These are phyloP conservation scores for Onychostoma macrolepis DNA, from an alignment of 2,113 vertebrate genomes.

Conservation along the genomic window DNA sequence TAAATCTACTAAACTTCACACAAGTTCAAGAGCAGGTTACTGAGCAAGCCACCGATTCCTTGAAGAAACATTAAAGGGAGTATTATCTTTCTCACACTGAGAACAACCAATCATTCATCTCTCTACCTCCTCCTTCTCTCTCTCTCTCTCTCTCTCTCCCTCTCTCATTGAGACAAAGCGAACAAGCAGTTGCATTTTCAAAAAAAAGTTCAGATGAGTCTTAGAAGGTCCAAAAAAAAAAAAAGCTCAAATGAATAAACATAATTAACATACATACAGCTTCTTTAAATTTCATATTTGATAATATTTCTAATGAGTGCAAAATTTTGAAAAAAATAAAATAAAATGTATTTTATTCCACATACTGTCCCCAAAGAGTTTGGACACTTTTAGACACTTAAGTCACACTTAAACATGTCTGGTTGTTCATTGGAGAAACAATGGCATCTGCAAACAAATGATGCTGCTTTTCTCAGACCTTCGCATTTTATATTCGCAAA, in stretches of 20 bases:
- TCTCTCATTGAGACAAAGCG: neutral
- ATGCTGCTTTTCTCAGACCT: neutral
- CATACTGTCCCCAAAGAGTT: neutral
- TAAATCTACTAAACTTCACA: neutral
- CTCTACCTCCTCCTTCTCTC: neutral
- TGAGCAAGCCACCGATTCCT: slow-evolving; percentile 13
- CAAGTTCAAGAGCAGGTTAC: slow-evolving; percentile 37
- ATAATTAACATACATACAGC: neutral
- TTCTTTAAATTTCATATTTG: neutral
- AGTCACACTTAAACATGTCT: neutral
- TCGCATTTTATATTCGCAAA: neutral
- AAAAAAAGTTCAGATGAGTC: neutral
- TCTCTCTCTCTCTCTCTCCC: neutral
- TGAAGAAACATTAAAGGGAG: slow-evolving; percentile 29
- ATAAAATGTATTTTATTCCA: neutral
- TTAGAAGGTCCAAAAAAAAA: neutral
- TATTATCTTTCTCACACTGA: slow-evolving; percentile 36
- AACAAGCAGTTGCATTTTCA: neutral
- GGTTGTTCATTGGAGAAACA: neutral
- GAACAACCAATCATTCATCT: slow-evolving; percentile 22
- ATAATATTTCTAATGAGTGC: neutral
- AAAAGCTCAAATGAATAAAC: neutral
- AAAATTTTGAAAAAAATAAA: no score
- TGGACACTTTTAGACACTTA: neutral
- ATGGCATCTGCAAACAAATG: neutral